Evolutionary conservation across 2,797 vertebrate species (phyloP).

Genomic region (Picus viridis): DNA sequence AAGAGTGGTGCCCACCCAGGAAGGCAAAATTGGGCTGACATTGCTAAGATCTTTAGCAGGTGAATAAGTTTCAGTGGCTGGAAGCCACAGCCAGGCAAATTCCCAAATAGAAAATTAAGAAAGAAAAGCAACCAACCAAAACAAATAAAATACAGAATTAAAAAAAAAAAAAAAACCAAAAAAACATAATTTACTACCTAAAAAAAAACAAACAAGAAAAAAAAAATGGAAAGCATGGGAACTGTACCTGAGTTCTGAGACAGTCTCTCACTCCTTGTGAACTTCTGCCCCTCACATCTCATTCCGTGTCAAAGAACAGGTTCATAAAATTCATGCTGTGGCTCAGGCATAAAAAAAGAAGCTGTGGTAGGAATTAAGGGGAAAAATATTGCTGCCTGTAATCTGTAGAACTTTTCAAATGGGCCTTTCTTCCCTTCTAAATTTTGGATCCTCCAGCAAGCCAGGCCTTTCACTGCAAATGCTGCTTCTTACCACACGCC

Average conservation of each 20-base stretch:
- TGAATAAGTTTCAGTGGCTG: neutral
- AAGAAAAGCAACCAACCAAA: no score
- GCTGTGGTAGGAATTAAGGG: neutral
- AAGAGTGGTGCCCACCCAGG: fast-evolving
- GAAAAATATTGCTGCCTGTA: neutral
- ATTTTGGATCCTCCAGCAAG: neutral
- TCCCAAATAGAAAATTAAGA: neutral
- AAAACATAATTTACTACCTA: no score
- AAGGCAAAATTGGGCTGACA: neutral
- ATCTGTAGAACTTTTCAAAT: neutral
- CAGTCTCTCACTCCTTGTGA: neutral
- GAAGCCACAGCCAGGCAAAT: neutral
- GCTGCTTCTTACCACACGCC: neutral
- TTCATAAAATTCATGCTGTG: neutral
- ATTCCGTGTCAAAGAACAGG: neutral
- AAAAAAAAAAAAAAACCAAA: neutral
- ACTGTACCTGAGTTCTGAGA: neutral
- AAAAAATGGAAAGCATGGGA: neutral
- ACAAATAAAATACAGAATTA: no score
- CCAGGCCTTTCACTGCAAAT: neutral
- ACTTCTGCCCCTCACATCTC: neutral
- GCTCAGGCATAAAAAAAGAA: neutral
- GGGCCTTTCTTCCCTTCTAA: neutral
- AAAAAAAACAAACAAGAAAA: no score
- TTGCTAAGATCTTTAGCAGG: neutral